Conservation (phyloP, 2,113 vertebrate species). For the Pedionomus torquatus region DNA sequence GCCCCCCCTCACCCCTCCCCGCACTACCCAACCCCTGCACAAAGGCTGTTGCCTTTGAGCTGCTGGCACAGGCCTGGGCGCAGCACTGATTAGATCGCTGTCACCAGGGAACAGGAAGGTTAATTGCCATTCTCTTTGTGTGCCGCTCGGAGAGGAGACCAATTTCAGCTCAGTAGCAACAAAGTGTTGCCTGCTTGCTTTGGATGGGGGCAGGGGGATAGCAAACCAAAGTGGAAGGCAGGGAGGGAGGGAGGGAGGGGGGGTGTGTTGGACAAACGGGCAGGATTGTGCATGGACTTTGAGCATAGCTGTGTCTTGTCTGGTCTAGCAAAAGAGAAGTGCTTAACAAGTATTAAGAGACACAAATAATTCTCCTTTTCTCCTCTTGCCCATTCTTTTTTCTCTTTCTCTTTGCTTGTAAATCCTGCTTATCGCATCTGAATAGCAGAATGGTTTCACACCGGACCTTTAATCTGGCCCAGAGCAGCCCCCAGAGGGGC, state of each 20-base stretch:
- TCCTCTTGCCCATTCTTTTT: conserved; percentile 77
- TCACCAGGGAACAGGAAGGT: conserved; percentile 73
- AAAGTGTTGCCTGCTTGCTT: conserved; percentile 58
- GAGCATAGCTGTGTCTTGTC: conserved; percentile 78
- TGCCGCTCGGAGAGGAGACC: conserved; percentile 30
- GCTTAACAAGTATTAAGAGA: conserved; percentile 84
- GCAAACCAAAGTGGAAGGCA: background rate
- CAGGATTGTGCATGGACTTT: conserved; percentile 65
- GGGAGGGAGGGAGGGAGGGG: background rate
- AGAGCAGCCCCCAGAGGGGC: conserved; percentile 78
- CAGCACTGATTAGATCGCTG: conserved; percentile 76
- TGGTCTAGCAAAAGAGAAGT: conserved; percentile 78
- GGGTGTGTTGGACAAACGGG: conserved; percentile 8
- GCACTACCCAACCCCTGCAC: background rate
- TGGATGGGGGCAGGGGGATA: background rate
- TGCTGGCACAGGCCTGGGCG: background rate
- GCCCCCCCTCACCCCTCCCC: background rate
- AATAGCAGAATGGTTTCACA: conserved; percentile 81
- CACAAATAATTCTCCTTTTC: conserved; percentile 85
- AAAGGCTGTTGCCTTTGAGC: background rate
- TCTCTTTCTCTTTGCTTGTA: conserved; percentile 81
- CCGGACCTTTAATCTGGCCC: conserved; percentile 82
- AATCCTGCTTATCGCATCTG: conserved; percentile 83
- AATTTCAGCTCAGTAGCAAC: conserved; percentile 59
- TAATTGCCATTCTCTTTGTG: conserved; percentile 79